Evolutionary conservation across 2,797 vertebrate species (phyloP), one percentile per base, ranked within the genome.

Genomic region (Acipenser oxyrinchus): DNA sequence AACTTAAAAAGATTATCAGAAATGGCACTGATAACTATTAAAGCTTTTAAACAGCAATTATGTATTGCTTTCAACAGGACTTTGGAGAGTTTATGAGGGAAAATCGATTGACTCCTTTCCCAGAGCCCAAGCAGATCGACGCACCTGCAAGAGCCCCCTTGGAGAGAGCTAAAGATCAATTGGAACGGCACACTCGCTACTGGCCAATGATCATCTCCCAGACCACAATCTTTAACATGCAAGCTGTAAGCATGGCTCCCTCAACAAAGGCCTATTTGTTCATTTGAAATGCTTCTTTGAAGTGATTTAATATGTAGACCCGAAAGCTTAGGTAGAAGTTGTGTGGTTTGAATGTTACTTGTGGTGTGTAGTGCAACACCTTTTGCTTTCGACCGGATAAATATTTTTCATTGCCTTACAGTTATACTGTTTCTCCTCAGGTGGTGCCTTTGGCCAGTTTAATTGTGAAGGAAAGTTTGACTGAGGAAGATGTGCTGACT

Each of bases 161-260:
- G 59, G 95, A 97, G 76, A 86, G 93, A 76, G 95, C 96, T 57
- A 98, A 94, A 86, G 87, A 88, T 71, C 97, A 99, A 77, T 89
- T 99, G 77, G 97, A 99, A 77, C 93, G 95, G 59, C 85, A 98
- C 77, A 99, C 96, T 59, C 94, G 97, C 59, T 99, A 98, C 81
- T 99, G 97, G 97, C 97, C 97, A 6, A 98, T 99, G 97, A 99
- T 99, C 78, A 99, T 99, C 80, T 99, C 97, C 73, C 97, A 99
- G 83, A 99, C 97, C 60, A 99, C 97, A 70, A 98, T 99, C 74
- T 98, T 99, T 83, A 99, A 99, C 83, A 99, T 99, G 97, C 97
- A 99, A 82, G 97, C 97, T 60, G 97, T 99, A 81, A 89, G 93
- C 86, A 60, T 65, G 50, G 37, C 37, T 37, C 37, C 37, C 37